Base-by-base conservation (phyloP, 92 coral and sea anemone species). In the Siderastrea siderea region DNA sequence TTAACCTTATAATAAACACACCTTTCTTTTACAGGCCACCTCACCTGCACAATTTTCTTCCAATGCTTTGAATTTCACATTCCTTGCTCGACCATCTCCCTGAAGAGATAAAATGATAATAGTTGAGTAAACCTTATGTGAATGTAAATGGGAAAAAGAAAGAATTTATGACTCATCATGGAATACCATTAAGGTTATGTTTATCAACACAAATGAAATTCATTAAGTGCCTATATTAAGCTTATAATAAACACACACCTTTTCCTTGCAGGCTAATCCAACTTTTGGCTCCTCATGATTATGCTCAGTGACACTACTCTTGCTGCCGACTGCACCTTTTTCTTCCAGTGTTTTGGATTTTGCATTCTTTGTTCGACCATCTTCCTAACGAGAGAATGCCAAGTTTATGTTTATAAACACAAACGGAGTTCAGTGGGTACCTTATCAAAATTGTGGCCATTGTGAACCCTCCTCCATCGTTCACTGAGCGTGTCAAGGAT, bases 401-500 rank as follows among this genome's bases (percentile, higher is more conserved):
- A 66, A 66, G 71, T 66, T 47, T 17, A 3, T 66, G 43, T n/a
- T n/a, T n/a, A n/a, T n/a, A n/a, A n/a, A n/a, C n/a, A n/a, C n/a
- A n/a, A n/a, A n/a, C n/a, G n/a, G n/a, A n/a, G n/a, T n/a, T n/a
- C 8, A 15, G 71, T 66, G 50, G n/a, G n/a, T 43, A 68, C 51
- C 72, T 68, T 68, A 38, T 13, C 11, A 16, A 6, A 68, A 16
- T 68, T 49, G 44, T 68, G 72, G 8, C 80, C 68, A 5, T 76
- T 76, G 15, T 76, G 47, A 19, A 76, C 57, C 43, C 52, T 58
- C 47, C 68, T 58, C 3, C 65, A 4, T 5, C 67, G 10, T 14
- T 76, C 80, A 19, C 12, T 76, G 14, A 76, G 53, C 14, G 80
- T 76, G 80, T 76, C 80, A 26, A 76, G 80, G 47, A 68, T 82